A percentile compares a stretch with the other conserved stretches of the same genome.
Evolutionary conservation across 1,140 invertebrate species (phyloP).

Genomic region (Onthophagus taurus): DNA sequence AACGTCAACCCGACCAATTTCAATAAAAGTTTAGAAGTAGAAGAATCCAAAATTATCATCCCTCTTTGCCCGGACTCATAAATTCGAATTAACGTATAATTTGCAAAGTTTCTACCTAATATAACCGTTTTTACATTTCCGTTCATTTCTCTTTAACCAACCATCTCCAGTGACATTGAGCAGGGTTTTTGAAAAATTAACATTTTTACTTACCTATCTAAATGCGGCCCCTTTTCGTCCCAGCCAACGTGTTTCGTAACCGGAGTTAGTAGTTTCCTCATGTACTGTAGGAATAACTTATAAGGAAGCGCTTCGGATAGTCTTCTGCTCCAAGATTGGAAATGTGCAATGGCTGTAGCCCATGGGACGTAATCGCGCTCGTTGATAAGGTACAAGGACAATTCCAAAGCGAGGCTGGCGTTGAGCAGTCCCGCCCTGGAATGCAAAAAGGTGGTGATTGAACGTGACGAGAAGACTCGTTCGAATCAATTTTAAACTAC

Average conservation of each 20-base stretch:
- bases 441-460: conserved; percentile 21
- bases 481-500: conserved; percentile 33
- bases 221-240: conserved; percentile 55
- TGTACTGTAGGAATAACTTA: conserved; percentile 52
- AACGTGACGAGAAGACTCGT: conserved; percentile 10
- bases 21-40: too few species aligned
- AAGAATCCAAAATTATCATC: too few species aligned
- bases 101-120: too few species aligned
- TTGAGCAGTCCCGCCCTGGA: conserved; percentile 62
- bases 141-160: too few species aligned
- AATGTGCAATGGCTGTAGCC: conserved; percentile 59
- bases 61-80: too few species aligned
- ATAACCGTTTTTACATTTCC: too few species aligned
- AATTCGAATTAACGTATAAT: too few species aligned
- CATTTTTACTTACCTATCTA: conserved; percentile 53
- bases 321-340: conserved; percentile 56
- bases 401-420: conserved; percentile 53
- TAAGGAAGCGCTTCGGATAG: conserved; percentile 57
- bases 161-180: too few species aligned
- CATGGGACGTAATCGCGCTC: conserved; percentile 68
- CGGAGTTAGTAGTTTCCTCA: conserved; percentile 49
- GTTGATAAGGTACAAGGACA: conserved; percentile 59
- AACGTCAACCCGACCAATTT: too few species aligned
- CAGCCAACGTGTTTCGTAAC: conserved; percentile 54
- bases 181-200: too few species aligned